Base-by-base conservation (phyloP, 2,113 vertebrate species). In the Marmota flaviventris region DNA sequence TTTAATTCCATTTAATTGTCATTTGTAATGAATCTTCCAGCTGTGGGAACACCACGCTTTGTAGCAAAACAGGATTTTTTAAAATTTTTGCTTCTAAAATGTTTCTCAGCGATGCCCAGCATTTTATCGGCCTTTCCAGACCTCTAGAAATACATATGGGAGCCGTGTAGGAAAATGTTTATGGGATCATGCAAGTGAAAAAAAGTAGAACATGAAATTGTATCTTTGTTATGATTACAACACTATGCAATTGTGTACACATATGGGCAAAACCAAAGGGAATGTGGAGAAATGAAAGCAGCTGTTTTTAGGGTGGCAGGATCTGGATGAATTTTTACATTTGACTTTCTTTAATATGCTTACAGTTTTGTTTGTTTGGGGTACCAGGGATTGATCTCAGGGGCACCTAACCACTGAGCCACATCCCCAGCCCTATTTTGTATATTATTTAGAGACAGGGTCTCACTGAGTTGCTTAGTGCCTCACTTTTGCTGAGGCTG, bases 271-370 rank as follows among this genome's bases (percentile, higher is more conserved):
- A 84, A 77, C 29, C 53, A 84, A 67, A 88, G 77, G 42, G 17
- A 82, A 83, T 29, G 82, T 85, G 72, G 56, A 78, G 58, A 95
- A 85, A 69, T 69, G 34, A 82, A 92, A 95, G 75, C 63, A 73
- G 51, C 63, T 86, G 27, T 85, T 79, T 91, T 51, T 70, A 72
- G 22, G 34, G 24, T 90, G 22, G 48, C 25, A 58, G 48, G 34
- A 87, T 83, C 37, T 48, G 27, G 37, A 27, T 77, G 39, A 58
- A 48, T 48, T 76, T 89, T 89, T 51, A 34, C 63, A 69, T 69
- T 24, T 89, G 39, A 56, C 48, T 84, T 89, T 78, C 77, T 42
- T 67, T 39, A 69, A 69, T 45, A 45, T 45, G 45, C 45, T 45
- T 45, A 45, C 45, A 45, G 45, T 45, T 51, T 51, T 51, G 10